Conservation (phyloP, 2,113 vertebrate genomes). For the Columba janthina region DNA sequence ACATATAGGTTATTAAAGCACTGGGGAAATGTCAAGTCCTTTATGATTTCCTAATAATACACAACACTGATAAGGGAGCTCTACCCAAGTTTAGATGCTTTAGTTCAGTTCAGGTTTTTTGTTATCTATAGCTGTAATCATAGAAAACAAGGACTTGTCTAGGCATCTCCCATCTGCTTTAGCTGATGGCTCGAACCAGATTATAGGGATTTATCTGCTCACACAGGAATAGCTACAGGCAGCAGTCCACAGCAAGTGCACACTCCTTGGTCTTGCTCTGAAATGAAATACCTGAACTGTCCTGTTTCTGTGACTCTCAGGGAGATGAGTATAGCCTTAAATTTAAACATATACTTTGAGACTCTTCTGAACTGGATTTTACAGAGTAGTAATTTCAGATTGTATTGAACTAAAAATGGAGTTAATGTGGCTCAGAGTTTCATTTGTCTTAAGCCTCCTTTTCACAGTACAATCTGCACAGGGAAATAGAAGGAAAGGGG, state of each 20-base stretch:
- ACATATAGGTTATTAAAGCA: background rate
- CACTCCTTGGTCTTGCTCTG: background rate
- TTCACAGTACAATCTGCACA: background rate
- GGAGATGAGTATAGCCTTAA: background rate
- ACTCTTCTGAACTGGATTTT: background rate
- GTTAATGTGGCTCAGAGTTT: background rate
- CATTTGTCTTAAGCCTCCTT: background rate
- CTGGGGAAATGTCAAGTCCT: background rate
- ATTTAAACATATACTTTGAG: background rate
- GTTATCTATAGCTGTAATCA: background rate
- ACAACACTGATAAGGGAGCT: background rate
- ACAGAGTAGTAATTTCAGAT: background rate
- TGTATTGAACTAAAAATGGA: background rate
- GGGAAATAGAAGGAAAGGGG: background rate
- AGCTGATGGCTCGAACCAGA: rapidly evolving
- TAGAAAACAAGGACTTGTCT: background rate
- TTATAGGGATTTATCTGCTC: background rate
- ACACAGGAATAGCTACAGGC: background rate
- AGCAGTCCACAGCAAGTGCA: background rate
- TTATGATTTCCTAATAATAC: background rate
- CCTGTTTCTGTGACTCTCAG: background rate
- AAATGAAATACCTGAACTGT: background rate
- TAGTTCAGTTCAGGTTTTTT: background rate
- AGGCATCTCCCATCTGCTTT: background rate
- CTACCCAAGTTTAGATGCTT: background rate